Evolutionary conservation across 1,140 invertebrate genomes (phyloP).

Genomic region (Rhyacophila brunnea): DNA sequence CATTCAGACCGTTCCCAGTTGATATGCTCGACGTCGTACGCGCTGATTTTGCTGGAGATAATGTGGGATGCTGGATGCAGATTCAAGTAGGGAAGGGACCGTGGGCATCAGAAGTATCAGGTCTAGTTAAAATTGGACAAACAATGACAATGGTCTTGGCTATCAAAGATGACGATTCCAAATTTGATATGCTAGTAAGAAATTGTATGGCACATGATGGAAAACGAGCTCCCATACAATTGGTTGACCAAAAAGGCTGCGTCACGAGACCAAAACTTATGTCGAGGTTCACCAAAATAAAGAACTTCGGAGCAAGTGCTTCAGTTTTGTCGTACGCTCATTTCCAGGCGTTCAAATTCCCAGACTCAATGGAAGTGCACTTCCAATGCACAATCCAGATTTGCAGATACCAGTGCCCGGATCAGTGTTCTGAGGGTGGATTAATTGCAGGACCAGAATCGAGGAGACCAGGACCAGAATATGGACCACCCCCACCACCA

Average conservation of each 20-base stretch:
- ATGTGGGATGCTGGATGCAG: slow-evolving; percentile 94
- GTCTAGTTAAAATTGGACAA: slow-evolving; percentile 91
- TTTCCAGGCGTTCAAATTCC: slow-evolving; percentile 95
- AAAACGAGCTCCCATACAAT: slow-evolving; percentile 89
- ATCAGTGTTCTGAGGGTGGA: slow-evolving; percentile 74
- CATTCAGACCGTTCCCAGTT: slow-evolving; percentile 91
- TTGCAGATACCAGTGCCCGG: slow-evolving; percentile 88
- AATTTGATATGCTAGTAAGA: slow-evolving; percentile 93
- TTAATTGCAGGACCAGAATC: slow-evolving; percentile 47
- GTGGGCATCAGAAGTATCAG: slow-evolving; percentile 93
- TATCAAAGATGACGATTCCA: slow-evolving; percentile 93
- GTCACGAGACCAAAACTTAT: slow-evolving; percentile 89
- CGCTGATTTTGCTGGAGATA: slow-evolving; percentile 92
- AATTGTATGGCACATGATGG: slow-evolving; percentile 95
- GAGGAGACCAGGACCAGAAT: slow-evolving; percentile 62
- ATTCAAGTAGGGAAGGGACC: slow-evolving; percentile 93
- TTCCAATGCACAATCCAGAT: slow-evolving; percentile 96
- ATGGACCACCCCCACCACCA: slow-evolving; percentile 65
- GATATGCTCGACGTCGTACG: slow-evolving; percentile 93
- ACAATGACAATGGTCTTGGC: slow-evolving; percentile 97
- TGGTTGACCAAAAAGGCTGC: slow-evolving; percentile 91
- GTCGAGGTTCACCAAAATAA: slow-evolving; percentile 92
- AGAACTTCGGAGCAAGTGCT: slow-evolving; percentile 90
- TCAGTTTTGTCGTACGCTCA: slow-evolving; percentile 90
- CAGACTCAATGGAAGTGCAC: slow-evolving; percentile 94